Evolutionary conservation across 2,113 vertebrate species (phyloP).

Genomic region (Micronycteris hirsuta): DNA sequence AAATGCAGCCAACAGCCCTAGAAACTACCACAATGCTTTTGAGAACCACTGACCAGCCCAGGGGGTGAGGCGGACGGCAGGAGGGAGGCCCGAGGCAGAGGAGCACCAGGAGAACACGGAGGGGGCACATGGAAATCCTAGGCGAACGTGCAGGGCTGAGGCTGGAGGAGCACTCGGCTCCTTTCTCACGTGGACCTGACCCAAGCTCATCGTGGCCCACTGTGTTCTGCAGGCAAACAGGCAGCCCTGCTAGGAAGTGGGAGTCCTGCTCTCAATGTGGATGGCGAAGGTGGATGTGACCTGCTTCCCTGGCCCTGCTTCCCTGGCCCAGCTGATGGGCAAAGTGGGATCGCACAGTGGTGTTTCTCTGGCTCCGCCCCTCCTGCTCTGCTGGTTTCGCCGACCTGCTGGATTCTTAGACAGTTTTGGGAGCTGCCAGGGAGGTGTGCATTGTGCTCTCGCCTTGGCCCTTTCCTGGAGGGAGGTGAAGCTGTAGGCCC

Average conservation of each 20-base stretch:
- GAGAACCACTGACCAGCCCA: background rate
- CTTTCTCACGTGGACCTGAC: background rate
- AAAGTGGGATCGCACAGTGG: background rate
- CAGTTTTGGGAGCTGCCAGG: background rate
- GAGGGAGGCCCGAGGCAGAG: background rate
- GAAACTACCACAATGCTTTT: background rate
- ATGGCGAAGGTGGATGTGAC: accelerated
- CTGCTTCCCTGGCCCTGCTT: background rate
- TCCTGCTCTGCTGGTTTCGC: background rate
- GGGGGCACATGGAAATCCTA: accelerated
- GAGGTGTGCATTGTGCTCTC: background rate
- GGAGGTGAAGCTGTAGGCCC: accelerated
- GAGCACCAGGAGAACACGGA: background rate
- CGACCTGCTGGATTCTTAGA: background rate
- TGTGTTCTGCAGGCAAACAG: background rate
- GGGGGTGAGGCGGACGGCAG: background rate
- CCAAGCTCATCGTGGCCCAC: background rate
- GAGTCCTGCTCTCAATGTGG: accelerated
- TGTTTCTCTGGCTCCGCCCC: background rate
- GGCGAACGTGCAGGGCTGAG: background rate
- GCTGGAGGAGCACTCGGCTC: background rate
- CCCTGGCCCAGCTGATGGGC: too few species aligned
- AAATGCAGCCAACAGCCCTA: background rate
- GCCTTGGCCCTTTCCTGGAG: background rate
- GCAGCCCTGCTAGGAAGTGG: background rate